Base-by-base conservation (phyloP, 2,797 vertebrate species). In the Sebastes umbrosus region DNA sequence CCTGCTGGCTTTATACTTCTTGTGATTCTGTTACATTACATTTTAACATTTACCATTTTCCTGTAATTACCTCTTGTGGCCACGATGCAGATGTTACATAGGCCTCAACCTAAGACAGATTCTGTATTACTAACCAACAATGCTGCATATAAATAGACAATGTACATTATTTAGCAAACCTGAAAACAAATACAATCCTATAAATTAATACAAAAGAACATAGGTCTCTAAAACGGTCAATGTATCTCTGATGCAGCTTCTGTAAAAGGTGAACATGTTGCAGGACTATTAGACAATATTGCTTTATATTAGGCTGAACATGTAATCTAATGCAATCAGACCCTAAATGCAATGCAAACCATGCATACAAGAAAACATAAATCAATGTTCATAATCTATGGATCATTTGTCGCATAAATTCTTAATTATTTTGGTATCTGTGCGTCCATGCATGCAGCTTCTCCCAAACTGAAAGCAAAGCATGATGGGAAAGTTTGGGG, bases 401-500 rank as follows among this genome's bases (percentile, higher is more conserved):
- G 39, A 68, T 73, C 16, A 67, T 29, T 67, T 29, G 14, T 31
- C 3, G 7, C 34, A 62, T 10, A 50, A 14, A 62, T 18, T 55
- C 10, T 7, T 13, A 24, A 55, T 59, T 29, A 24, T 58, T 78
- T 20, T 36, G n/a, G 4, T 5, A 34, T 68, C 14, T 29, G 32
- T 12, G 27, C n/a, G 46, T 59, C 57, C 34, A 29, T 64, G 57
- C 57, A 29, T 36, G 11, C 36, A 80, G 14, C 25, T n/a, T 36
- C 50, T 85, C n/a, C 74, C 34, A 80, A 72, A 78, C 12, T 22
- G 36, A 76, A 29, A 75, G 71, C 66, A 80, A 63, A 70, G 82
- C 79, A 80, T 77, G 43, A 85, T 83, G 80, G 82, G 83, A 78
- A 73, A 36, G 55, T 77, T 83, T 82, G 25, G 39, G 59, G 69